phyloP scores from a whole-genome alignment of 2,113 vertebrate species.

The Centropristis striata region DNA sequence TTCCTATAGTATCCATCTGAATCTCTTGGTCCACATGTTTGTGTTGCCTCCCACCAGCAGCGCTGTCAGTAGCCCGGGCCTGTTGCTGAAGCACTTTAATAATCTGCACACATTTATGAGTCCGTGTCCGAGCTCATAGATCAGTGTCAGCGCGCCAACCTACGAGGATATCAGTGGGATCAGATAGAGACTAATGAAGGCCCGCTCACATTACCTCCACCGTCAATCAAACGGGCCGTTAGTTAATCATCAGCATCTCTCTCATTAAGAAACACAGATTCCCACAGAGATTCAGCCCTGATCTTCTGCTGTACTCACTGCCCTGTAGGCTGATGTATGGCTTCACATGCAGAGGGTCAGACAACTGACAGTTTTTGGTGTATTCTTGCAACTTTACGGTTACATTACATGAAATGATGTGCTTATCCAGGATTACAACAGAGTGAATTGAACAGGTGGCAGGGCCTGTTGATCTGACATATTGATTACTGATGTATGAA shows the following conservation, averaged over 20 bases:
- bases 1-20: not conserved
- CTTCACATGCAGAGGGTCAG: not conserved
- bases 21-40: not conserved
- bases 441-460: no score
- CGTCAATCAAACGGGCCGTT: constrained; percentile 58
- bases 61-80: not conserved
- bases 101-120: constrained; percentile 56
- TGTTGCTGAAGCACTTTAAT: constrained; percentile 47
- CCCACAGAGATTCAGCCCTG: constrained; percentile 30
- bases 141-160: constrained; percentile 60
- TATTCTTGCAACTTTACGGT: no score
- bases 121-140: constrained; percentile 55
- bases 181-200: constrained; percentile 69
- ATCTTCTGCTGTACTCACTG: constrained; percentile 6
- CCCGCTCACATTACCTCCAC: constrained; percentile 60
- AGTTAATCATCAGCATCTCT: constrained; percentile 59
- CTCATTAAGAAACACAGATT: constrained; percentile 61
- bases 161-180: constrained; percentile 43
- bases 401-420: not conserved
- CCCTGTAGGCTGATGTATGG: not conserved
- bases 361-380: not conserved
- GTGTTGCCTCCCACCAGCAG: constrained; percentile 23
- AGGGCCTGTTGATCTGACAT: not conserved
- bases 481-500: constrained; percentile 7
- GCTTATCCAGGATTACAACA: not conserved